Conservation (phyloP, 2,888 invertebrate species). For the Himalopsyche kuldschensis region DNA sequence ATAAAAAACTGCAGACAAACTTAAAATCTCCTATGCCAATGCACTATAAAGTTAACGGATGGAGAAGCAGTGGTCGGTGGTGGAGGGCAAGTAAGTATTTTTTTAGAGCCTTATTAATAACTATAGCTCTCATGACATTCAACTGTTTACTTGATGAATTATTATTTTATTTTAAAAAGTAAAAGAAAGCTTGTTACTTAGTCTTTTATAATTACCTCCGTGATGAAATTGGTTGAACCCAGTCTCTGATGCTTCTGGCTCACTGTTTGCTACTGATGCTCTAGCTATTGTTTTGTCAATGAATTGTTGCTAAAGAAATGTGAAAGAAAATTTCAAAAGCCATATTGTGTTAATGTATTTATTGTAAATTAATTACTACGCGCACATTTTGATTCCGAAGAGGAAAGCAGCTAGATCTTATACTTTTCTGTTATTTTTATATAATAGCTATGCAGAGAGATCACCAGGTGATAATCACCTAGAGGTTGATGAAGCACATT, state of each 20-base stretch:
- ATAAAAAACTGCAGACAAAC: no score
- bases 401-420: background rate
- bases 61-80: background rate
- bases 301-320: conserved; percentile 30
- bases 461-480: no score
- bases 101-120: background rate
- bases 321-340: background rate
- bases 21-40: no score
- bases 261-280: conserved; percentile 23
- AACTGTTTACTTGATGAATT: background rate
- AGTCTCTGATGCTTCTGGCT: conserved; percentile 36
- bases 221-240: conserved; percentile 31
- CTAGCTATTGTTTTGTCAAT: conserved; percentile 32
- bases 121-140: background rate
- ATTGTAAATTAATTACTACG: background rate
- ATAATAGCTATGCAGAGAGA: no score
- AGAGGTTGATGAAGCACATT: no score
- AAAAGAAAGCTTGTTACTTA: no score
- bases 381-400: no score
- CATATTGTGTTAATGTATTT: no score
- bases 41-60: no score
- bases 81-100: background rate
- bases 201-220: background rate
- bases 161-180: no score
- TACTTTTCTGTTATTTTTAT: background rate